Conservation (phyloP, 2,113 vertebrate species). For the Sialia sialis region DNA sequence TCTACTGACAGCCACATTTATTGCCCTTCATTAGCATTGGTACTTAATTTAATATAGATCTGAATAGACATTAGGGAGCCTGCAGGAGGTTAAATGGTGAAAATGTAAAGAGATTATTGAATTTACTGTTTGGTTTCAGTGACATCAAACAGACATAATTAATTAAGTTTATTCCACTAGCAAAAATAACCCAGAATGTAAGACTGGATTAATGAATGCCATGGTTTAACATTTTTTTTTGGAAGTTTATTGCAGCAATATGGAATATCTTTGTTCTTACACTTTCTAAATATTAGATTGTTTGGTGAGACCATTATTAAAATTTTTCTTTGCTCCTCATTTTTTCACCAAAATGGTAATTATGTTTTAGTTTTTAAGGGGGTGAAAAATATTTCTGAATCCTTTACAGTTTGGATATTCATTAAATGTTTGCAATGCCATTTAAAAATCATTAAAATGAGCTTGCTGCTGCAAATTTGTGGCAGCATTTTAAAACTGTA, state of each 20-base stretch:
- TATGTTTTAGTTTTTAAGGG: neutral
- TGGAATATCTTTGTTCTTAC: neutral
- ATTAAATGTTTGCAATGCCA: neutral
- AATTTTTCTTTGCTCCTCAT: neutral
- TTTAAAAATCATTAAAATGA: neutral
- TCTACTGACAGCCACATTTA: constrained; percentile 85
- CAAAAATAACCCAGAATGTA: constrained; percentile 58
- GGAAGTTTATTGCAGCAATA: neutral
- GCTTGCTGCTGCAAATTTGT: neutral
- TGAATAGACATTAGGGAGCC: constrained; percentile 86
- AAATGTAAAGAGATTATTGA: constrained; percentile 87
- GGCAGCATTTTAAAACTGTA: neutral
- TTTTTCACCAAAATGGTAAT: neutral
- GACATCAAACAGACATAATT: constrained; percentile 79
- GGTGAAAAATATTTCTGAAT: neutral
- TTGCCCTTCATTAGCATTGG: constrained; percentile 86
- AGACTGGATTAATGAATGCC: constrained; percentile 55
- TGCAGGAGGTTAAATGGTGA: constrained; percentile 85
- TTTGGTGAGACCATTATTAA: neutral
- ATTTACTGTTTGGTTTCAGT: constrained; percentile 82
- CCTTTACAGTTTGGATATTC: neutral
- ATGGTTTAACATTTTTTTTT: constrained; percentile 18
- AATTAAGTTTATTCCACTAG: constrained; percentile 73
- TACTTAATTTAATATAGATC: constrained; percentile 89
- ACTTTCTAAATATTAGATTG: neutral